These are phyloP conservation scores for Plagodis pulveraria DNA, from an alignment of 2,888 invertebrate genomes.

Conservation along the genomic window DNA sequence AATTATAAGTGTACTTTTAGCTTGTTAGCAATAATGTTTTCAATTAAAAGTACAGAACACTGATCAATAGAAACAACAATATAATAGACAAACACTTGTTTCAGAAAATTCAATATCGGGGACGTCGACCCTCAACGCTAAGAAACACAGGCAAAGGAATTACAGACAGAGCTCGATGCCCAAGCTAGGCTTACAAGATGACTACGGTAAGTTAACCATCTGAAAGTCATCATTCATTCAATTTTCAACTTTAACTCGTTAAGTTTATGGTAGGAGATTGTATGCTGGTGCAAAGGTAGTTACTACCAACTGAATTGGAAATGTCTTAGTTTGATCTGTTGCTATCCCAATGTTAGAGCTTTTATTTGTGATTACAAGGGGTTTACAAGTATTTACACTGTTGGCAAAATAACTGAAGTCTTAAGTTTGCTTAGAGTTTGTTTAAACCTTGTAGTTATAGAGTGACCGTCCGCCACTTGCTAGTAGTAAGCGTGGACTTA, in stretches of 20 bases:
- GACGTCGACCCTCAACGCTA: slow-evolving; percentile 75
- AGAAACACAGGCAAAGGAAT: slow-evolving; percentile 76
- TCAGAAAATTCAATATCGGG: slow-evolving; percentile 80
- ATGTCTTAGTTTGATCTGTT: slow-evolving; percentile 25
- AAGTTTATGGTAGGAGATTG: background rate
- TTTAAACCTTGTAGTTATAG: too few species aligned
- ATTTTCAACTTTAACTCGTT: background rate
- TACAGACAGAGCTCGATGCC: slow-evolving; percentile 82
- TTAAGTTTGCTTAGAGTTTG: too few species aligned
- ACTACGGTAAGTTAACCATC: slow-evolving; percentile 66
- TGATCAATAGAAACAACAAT: slow-evolving; percentile 18
- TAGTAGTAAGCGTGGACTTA: too few species aligned
- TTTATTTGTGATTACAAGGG: slow-evolving; percentile 24
- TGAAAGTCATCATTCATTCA: background rate
- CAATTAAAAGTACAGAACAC: too few species aligned
- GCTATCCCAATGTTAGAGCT: slow-evolving; percentile 23
- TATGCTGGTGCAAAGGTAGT: background rate
- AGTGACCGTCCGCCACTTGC: too few species aligned
- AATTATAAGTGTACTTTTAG: too few species aligned
- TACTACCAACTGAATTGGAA: background rate
- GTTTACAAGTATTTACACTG: slow-evolving; percentile 22
- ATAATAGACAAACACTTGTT: slow-evolving; percentile 44
- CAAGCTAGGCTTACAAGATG: slow-evolving; percentile 78
- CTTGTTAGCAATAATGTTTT: too few species aligned
- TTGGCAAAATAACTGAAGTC: slow-evolving; percentile 7